Conservation (phyloP, 2,113 vertebrate species). For the Opisthocomus hoazin region DNA sequence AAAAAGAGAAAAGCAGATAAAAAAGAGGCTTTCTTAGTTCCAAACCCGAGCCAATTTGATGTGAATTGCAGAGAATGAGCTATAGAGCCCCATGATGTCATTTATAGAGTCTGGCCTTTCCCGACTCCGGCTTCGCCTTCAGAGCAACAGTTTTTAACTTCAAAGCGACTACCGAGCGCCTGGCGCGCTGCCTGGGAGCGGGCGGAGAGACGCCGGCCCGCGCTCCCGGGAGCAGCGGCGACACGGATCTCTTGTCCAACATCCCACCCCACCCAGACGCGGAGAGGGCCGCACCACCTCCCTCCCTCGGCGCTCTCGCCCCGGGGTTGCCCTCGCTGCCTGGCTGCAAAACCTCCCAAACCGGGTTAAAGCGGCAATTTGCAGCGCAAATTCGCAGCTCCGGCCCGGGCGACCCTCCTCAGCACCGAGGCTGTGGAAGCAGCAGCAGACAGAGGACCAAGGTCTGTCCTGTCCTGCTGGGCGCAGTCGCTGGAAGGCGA, state of each 20-base stretch:
- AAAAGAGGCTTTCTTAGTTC: not conserved
- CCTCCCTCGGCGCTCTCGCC: not conserved
- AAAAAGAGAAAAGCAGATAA: not conserved
- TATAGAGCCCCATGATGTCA: not conserved
- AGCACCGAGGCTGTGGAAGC: accelerated
- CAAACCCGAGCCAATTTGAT: not conserved
- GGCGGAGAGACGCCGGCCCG: not conserved
- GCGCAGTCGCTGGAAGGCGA: not conserved
- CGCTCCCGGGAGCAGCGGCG: not conserved
- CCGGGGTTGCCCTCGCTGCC: not conserved
- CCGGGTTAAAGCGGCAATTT: accelerated
- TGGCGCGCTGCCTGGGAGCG: not conserved
- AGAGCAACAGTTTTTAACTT: not conserved
- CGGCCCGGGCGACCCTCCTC: not conserved
- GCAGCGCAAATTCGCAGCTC: too few species aligned
- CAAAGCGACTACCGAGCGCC: not conserved
- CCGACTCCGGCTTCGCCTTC: not conserved
- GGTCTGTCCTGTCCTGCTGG: not conserved
- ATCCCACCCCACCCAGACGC: accelerated
- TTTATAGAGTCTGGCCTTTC: not conserved
- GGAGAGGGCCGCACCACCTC: not conserved
- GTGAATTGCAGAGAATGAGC: not conserved
- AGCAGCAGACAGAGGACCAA: not conserved
- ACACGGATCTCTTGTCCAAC: accelerated
- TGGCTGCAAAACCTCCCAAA: accelerated